Conservation (phyloP, 2,113 vertebrate species). For the Microtus ochrogaster region DNA sequence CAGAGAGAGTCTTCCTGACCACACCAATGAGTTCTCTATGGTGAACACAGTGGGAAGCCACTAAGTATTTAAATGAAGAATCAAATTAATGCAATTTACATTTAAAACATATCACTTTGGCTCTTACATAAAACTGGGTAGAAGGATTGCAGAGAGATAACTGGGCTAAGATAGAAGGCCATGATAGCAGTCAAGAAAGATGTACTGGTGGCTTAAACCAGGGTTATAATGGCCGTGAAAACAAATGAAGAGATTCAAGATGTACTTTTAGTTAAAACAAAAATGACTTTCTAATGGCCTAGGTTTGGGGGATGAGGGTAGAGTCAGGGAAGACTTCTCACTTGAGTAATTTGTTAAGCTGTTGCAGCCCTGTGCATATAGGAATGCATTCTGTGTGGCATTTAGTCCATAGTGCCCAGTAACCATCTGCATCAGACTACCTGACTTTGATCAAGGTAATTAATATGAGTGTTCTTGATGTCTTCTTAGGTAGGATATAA, state of each 20-base stretch:
- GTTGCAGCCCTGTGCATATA: neutral
- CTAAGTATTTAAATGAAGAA: neutral
- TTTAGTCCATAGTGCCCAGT: neutral
- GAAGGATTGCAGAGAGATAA: neutral
- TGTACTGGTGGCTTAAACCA: neutral
- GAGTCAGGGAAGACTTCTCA: constrained; percentile 12
- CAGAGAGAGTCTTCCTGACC: neutral
- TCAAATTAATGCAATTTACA: constrained; percentile 46
- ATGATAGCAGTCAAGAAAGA: neutral
- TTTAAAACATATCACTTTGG: neutral
- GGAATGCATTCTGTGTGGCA: neutral
- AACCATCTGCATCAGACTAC: neutral
- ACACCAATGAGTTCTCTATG: neutral
- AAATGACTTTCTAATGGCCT: constrained; percentile 16
- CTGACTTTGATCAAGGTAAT: constrained; percentile 14
- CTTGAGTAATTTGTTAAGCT: neutral
- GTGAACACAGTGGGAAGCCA: neutral
- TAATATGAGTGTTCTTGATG: constrained; percentile 1
- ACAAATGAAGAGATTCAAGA: neutral
- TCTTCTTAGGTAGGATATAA: constrained; percentile 39
- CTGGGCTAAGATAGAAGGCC: neutral
- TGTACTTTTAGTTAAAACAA: neutral
- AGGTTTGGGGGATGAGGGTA: neutral
- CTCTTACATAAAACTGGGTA: neutral
- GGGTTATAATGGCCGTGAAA: neutral